Base-by-base conservation (phyloP, 2,113 vertebrate species). In the Ciconia maguari region DNA sequence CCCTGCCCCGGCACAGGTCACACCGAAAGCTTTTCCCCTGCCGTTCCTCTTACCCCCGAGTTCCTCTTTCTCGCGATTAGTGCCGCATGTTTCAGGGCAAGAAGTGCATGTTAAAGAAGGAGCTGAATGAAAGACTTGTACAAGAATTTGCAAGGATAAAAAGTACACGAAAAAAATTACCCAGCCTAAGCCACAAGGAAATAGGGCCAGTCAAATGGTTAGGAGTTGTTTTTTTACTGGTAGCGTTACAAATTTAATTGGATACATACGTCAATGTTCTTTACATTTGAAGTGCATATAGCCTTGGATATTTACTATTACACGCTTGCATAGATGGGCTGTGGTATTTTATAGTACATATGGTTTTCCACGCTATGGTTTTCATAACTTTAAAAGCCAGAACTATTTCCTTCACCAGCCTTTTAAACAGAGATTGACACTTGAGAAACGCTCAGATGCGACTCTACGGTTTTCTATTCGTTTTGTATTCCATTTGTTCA, bases 341-440 rank as follows among this genome's bases (percentile, higher is more conserved):
- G 0, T 32, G 51, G 78, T 79, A 85, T 94, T 96, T 96, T 94
- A 88, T 20, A 80, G 84, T 71, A 91, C 84, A 86, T 69, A 95
- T 19, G 38, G 91, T 95, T 97, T 96, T 96, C 93, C 75, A 95
- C 68, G 42, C 81, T 83, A 85, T 13, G 70, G 61, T 83, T 96
- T 93, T 95, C 85, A 20, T 74, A 95, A 96, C 78, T 94, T 87
- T 94, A 90, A 94, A 94, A 96, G 82, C 87, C 94, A 94, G 87
- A 95, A 87, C 87, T 80, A 96, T 96, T 96, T 97, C 84, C 91
- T 94, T 95, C 89, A 52, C 70, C 89, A 90, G 75, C 44, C 78
- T 95, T 90, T 97, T 93, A 97, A 95, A 91, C 66, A 81, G 84
- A 95, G 84, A 97, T 18, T 95, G 96, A 94, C 94, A 96, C 71